Conservation (phyloP, 64 coral and sea anemone genomes). For the Orbicella faveolata region DNA sequence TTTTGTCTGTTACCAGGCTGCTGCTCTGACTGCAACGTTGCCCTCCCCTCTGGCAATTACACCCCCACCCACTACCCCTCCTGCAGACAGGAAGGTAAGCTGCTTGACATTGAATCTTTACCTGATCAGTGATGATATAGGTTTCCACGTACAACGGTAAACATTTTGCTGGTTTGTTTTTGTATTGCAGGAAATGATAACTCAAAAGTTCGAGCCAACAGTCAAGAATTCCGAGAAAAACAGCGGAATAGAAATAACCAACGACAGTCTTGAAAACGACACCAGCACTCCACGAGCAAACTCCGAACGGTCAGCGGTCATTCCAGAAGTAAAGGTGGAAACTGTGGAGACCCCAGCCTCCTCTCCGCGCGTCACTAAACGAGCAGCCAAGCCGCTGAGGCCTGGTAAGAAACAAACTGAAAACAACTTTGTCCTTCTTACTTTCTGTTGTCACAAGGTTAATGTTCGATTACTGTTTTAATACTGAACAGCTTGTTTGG, state of each 20-base stretch:
- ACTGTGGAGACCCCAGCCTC: constrained; percentile 61
- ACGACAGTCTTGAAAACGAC: constrained; percentile 39
- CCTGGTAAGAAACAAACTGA: constrained; percentile 44
- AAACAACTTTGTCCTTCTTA: background rate
- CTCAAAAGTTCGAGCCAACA: constrained; percentile 28
- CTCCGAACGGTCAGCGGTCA: constrained; percentile 27
- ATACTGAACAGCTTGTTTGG: no score
- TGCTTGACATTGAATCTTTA: background rate
- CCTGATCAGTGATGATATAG: background rate
- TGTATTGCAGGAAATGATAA: constrained; percentile 36
- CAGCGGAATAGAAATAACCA: background rate
- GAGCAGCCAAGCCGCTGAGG: constrained; percentile 80
- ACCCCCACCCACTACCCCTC: constrained; percentile 81
- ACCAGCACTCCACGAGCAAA: background rate
- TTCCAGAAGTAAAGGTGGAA: constrained; percentile 76
- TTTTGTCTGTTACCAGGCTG: background rate
- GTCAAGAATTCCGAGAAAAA: constrained; percentile 17
- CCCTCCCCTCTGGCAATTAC: constrained; percentile 84
- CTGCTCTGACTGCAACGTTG: constrained; percentile 48
- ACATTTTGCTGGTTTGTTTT: background rate
- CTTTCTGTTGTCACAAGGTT: background rate
- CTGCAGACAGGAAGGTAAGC: constrained; percentile 72
- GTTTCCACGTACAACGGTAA: background rate
- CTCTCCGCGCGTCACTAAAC: constrained; percentile 68
- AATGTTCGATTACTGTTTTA: background rate